Conservation (phyloP, 2,797 vertebrate species). For the Pseudomugil tenellus region DNA sequence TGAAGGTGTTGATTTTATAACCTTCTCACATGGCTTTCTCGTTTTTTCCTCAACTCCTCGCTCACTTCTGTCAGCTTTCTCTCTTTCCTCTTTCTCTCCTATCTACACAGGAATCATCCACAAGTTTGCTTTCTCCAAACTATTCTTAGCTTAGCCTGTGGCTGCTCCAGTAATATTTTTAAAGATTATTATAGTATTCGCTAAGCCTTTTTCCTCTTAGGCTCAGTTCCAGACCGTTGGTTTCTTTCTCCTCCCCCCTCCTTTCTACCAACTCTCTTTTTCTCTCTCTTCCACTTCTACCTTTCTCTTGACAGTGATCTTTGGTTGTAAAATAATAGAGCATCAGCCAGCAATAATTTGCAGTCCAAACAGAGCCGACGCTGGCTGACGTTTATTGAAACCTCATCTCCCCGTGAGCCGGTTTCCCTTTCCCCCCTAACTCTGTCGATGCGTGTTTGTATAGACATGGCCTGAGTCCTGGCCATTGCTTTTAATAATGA, state of each 20-base stretch:
- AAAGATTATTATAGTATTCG: slow-evolving; percentile 87
- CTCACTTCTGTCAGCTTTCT: neutral
- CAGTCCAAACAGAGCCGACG: slow-evolving; percentile 95
- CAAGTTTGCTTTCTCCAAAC: slow-evolving; percentile 61
- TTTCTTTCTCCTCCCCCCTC: slow-evolving; percentile 52
- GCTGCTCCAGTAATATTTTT: slow-evolving; percentile 82
- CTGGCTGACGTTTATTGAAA: slow-evolving; percentile 99
- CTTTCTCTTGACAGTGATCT: slow-evolving; percentile 88
- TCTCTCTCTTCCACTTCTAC: slow-evolving; percentile 67
- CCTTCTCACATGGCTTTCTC: slow-evolving; percentile 58
- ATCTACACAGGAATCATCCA: slow-evolving; percentile 60
- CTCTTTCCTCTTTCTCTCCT: slow-evolving; percentile 32
- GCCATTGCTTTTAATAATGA: slow-evolving; percentile 90
- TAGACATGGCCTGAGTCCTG: slow-evolving; percentile 90
- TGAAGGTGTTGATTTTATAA: slow-evolving; percentile 75
- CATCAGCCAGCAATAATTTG: slow-evolving; percentile 98
- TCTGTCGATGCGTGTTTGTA: slow-evolving; percentile 86
- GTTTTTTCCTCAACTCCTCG: slow-evolving; percentile 28
- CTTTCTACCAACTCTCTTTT: slow-evolving; percentile 28
- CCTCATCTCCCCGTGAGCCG: slow-evolving; percentile 90
- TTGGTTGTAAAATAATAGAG: slow-evolving; percentile 96
- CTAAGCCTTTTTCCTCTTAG: slow-evolving; percentile 87
- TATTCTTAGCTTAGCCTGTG: slow-evolving; percentile 82
- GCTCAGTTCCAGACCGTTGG: slow-evolving; percentile 73
- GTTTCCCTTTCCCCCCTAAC: slow-evolving; percentile 86